Evolutionary conservation across 2,113 vertebrate genomes (phyloP), one percentile per base, ranked within the genome.

Genomic region (Takifugu flavidus): DNA sequence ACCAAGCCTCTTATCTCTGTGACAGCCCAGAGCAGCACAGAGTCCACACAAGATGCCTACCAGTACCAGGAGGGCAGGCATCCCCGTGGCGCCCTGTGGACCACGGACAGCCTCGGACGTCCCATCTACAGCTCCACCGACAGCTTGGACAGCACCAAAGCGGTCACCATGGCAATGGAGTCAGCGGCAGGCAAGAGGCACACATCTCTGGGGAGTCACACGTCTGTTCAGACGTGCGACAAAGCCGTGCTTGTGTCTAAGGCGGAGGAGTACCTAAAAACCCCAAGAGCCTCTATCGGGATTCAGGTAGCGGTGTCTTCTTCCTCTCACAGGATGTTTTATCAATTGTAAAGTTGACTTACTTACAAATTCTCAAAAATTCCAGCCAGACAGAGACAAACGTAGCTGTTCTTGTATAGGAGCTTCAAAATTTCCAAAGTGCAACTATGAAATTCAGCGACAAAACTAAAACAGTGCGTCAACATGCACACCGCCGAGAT

Each of bases 21-120:
- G 69, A 98, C 97, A 1, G 96, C 96, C 1, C 97, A 99, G 92
- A 99, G 97, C 93, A 99, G 97, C 85, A 99, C 97, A 1, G 97
- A 99, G 76, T 98, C 97, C 74, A 98, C 93, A 6, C 97, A 98
- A 90, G 97, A 99, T 1, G 95, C 95, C 11, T 98, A 98, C 73
- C 95, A 96, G 0, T 98, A 98, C 73, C 95, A 96, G 0, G 96
- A 98, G 64, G 90, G 92, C 84, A 93, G 94, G 26, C 89, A 91
- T 50, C 92, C 92, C 60, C 89, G 94, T 70, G 90, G 91, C 15
- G 90, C 93, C 29, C 92, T 93, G 0, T 98, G 96, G 96, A 89
- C 94, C 0, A 93, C 93, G 34, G 96, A 97, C 0, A 85, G 92
- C 82, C 91, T 93, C 1, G 87, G 93, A 6, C 87, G 90, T 58